These are phyloP conservation scores for Solenodon paradoxus DNA, from an alignment of 2,113 vertebrate species.

Conservation along the genomic window DNA sequence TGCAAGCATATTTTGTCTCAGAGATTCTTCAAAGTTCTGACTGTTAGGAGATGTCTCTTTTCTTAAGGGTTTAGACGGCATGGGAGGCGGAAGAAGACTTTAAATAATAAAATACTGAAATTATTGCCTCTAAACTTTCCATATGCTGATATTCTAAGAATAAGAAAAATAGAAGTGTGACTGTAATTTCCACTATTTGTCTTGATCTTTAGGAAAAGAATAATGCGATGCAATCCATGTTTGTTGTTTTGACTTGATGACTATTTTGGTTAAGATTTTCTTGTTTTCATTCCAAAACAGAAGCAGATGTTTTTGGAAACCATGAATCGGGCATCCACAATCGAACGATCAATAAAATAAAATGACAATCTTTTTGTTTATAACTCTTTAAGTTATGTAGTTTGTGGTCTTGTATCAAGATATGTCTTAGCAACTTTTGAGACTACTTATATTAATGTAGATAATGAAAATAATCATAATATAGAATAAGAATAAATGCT, in stretches of 20 bases:
- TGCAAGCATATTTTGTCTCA: slow-evolving; percentile 57
- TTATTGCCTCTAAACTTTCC: neutral
- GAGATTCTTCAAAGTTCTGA: slow-evolving; percentile 28
- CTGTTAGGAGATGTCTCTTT: slow-evolving; percentile 26
- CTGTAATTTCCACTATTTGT: neutral
- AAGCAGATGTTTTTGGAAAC: slow-evolving; percentile 32
- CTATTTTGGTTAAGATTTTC: neutral
- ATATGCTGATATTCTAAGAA: neutral
- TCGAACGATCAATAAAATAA: neutral
- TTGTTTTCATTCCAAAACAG: slow-evolving; percentile 33
- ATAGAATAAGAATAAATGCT: neutral
- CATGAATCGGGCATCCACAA: neutral
- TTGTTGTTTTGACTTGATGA: neutral
- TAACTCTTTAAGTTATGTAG: slow-evolving; percentile 21
- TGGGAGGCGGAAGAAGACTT: slow-evolving; percentile 1
- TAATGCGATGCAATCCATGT: neutral
- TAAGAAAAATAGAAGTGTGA: neutral
- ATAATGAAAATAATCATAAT: neutral
- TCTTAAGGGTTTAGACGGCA: neutral
- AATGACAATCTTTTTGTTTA: neutral
- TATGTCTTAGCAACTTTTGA: neutral
- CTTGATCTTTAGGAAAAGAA: neutral
- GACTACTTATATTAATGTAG: slow-evolving; percentile 10
- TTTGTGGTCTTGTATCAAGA: slow-evolving; percentile 19
- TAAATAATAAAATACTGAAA: slow-evolving; percentile 49